Percentiles rank a stretch among this genome's conserved stretches.
Conservation (phyloP, 2,888 invertebrate genomes). For the Cynaeus angustus region DNA sequence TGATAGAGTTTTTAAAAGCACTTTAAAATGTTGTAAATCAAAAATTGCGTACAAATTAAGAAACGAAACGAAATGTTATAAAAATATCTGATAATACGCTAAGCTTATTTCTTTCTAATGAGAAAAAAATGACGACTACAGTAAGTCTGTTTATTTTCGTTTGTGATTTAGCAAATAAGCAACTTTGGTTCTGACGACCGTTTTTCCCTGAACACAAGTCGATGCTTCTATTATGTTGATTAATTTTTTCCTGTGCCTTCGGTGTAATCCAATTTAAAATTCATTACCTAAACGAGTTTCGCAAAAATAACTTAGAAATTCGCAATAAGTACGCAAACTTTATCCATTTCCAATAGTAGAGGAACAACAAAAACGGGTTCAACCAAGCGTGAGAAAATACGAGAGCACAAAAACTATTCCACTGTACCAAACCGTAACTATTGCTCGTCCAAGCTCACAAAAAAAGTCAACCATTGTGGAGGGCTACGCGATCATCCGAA, state of each 20-base stretch:
- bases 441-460: slow-evolving; percentile 53
- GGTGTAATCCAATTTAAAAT: slow-evolving; percentile 43
- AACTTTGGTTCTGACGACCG: too few relatives aligned
- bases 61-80: too few relatives aligned
- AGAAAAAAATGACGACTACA: too few relatives aligned
- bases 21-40: too few relatives aligned
- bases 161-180: too few relatives aligned
- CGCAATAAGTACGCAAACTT: slow-evolving; percentile 52
- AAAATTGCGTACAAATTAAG: too few relatives aligned
- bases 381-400: slow-evolving; percentile 58
- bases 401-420: slow-evolving; percentile 54
- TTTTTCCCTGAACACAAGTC: slow-evolving; percentile 9
- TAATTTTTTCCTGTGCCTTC: slow-evolving; percentile 26
- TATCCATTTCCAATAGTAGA: slow-evolving; percentile 58
- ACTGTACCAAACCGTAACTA: slow-evolving; percentile 57
- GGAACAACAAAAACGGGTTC: slow-evolving; percentile 55
- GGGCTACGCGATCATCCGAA: slow-evolving; percentile 29
- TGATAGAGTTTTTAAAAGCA: too few relatives aligned
- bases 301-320: slow-evolving; percentile 25
- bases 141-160: too few relatives aligned
- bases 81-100: too few relatives aligned
- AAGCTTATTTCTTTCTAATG: too few relatives aligned
- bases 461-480: slow-evolving; percentile 17
- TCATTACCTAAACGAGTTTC: slow-evolving; percentile 44
- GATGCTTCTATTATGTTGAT: slow-evolving; percentile 31